Conservation (phyloP, 2,888 invertebrate genomes). For the Elegia similella region DNA sequence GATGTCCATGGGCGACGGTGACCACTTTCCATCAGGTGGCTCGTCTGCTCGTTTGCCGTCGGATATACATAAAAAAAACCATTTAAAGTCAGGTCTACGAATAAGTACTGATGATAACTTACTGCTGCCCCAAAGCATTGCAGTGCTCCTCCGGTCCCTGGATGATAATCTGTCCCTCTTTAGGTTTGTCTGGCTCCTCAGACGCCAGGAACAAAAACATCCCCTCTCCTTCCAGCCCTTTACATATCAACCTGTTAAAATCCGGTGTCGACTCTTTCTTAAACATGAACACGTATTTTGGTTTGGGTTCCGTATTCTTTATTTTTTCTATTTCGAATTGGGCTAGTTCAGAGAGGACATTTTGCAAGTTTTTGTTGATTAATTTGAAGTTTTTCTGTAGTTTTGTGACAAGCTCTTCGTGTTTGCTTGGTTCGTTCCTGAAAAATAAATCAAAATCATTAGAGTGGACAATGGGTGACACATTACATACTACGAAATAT, state of each 20-base stretch:
- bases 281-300: slow-evolving; percentile 81
- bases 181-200: slow-evolving; percentile 84
- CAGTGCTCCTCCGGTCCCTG: slow-evolving; percentile 80
- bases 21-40: no score
- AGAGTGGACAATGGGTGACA: no score
- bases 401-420: slow-evolving; percentile 88
- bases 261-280: slow-evolving; percentile 90
- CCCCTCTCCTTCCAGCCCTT: slow-evolving; percentile 81
- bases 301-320: slow-evolving; percentile 64
- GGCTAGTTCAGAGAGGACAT: slow-evolving; percentile 86
- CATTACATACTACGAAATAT: no score
- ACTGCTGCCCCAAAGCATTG: slow-evolving; percentile 82
- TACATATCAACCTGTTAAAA: slow-evolving; percentile 86
- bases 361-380: slow-evolving; percentile 84
- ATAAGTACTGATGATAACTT: slow-evolving; percentile 42
- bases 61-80: no score
- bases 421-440: slow-evolving; percentile 87
- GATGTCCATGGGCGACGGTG: no score
- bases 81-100: no score
- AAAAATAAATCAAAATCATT: slow-evolving; percentile 26
- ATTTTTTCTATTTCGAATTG: slow-evolving; percentile 85
- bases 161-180: slow-evolving; percentile 79
- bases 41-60: no score
- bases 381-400: slow-evolving; percentile 85
- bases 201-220: slow-evolving; percentile 86